These are phyloP conservation scores for Oxycera nigricornis DNA, from an alignment of 2,888 invertebrate species.

Conservation along the genomic window DNA sequence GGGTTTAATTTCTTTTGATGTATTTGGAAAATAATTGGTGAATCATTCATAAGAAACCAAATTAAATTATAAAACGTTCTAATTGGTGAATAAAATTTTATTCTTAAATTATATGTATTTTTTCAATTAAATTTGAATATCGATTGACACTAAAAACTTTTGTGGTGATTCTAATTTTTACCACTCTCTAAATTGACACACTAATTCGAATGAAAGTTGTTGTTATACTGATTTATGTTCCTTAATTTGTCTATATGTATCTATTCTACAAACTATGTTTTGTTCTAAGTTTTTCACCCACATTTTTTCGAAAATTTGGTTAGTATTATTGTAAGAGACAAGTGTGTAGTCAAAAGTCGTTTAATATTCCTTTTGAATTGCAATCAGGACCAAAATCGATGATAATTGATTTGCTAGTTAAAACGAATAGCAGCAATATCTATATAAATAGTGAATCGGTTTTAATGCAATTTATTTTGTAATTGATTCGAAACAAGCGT, in stretches of 20 bases:
- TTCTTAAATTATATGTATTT: conserved; percentile 41
- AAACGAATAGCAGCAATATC: too few species aligned
- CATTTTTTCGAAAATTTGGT: not conserved
- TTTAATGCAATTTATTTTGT: too few species aligned
- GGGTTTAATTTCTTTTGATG: too few species aligned
- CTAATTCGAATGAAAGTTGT: conserved; percentile 3
- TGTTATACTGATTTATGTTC: conserved; percentile 34
- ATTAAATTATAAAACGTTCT: conserved; percentile 45
- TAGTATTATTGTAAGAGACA: not conserved
- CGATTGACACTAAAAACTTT: not conserved
- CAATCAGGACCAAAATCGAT: too few species aligned
- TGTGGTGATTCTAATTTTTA: not conserved
- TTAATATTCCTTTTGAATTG: not conserved
- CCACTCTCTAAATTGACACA: conserved; percentile 12
- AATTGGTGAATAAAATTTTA: conserved; percentile 46
- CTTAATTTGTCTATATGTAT: conserved; percentile 28
- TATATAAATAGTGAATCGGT: too few species aligned
- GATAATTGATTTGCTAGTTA: too few species aligned
- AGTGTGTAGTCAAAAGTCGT: conserved; percentile 32
- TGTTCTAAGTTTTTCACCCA: conserved; percentile 10
- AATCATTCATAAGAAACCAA: conserved; percentile 18
- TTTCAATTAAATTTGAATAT: conserved; percentile 15
- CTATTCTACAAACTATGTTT: conserved; percentile 40
- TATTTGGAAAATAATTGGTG: too few species aligned
- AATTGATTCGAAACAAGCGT: too few species aligned